Base-by-base conservation (phyloP, 1,140 invertebrate genomes). In the Aleiodes sp. region DNA sequence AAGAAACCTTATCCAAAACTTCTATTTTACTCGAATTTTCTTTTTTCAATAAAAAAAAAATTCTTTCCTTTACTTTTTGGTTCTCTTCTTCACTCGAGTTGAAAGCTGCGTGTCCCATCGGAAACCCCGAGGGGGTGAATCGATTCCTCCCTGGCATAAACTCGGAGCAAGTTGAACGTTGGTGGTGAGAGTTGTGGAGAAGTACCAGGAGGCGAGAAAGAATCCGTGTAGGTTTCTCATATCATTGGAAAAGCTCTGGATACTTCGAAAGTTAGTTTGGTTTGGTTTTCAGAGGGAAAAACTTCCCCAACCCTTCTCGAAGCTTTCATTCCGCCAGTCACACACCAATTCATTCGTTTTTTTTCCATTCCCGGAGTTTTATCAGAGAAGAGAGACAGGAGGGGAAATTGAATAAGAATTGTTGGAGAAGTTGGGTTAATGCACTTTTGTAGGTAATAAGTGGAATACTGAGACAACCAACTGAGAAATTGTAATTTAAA, bases 91-190 rank as follows among this genome's bases (percentile, higher is more conserved):
- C 19, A 52, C 3, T 41, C 6, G 39, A 41, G 46, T 52, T 52
- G 46, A 52, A 52, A 52, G 21, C n/a, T n/a, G n/a, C 46, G 26
- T 21, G 46, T 24, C 16, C 46, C 46, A 52, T 52, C 46, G 26
- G 26, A 52, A 10, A 16, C 46, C 46, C 46, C 46, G 10, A 9
- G 46, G 26, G 46, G 39, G n/a, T n/a, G 46, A 52, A 52, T 52
- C 46, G 46, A 52, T 52, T 52, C 26, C 21, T 16, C 21, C n/a
- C n/a, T n/a, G 46, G 46, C 21, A 52, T 43, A 52, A 52, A 52
- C 46, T 52, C 26, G 46, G 14, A n/a, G 21, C 46, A 52, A 52
- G 16, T 52, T 52, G 21, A 52, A 52, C 46, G 46, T 9, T 16
- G 46, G 21, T 1, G 46, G 21, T 21, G 21, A 24, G 21, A 52